Evolutionary conservation across 2,797 vertebrate species (phyloP).

Genomic region (Pantherophis alleghaniensis): DNA sequence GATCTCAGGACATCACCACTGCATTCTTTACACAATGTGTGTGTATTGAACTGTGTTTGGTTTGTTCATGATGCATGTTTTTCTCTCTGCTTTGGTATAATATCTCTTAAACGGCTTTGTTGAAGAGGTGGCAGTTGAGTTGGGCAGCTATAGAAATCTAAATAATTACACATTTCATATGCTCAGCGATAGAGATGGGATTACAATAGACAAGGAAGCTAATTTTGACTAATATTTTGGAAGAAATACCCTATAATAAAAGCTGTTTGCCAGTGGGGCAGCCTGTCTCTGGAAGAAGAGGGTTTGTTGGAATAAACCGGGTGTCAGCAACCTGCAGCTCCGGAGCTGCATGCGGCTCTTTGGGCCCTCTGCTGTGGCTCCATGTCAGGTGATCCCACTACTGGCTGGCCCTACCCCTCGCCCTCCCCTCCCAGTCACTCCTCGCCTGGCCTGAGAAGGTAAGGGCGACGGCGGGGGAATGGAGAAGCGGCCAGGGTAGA

Average conservation of each 20-base stretch:
- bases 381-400: too few species aligned
- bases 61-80: neutral
- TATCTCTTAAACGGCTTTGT: neutral
- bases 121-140: neutral
- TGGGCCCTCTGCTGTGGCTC: too few species aligned
- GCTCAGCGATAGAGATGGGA: neutral
- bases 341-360: too few species aligned
- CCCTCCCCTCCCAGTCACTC: too few species aligned
- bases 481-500: too few species aligned
- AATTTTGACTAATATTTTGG: neutral
- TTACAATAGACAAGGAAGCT: neutral
- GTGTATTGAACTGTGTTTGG: neutral
- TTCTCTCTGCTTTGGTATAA: neutral
- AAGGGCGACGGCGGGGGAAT: too few species aligned
- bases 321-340: too few species aligned
- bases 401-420: too few species aligned
- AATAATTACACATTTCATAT: neutral
- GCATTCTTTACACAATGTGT: neutral
- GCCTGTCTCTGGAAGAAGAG: neutral
- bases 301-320: neutral
- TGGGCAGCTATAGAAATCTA: neutral
- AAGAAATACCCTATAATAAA: neutral
- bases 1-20: neutral
- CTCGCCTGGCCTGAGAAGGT: too few species aligned
- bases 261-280: neutral